Evolutionary conservation across 2,888 invertebrate species (phyloP), one percentile per base, ranked within the genome.

Genomic region (Odontocolon sp.): DNA sequence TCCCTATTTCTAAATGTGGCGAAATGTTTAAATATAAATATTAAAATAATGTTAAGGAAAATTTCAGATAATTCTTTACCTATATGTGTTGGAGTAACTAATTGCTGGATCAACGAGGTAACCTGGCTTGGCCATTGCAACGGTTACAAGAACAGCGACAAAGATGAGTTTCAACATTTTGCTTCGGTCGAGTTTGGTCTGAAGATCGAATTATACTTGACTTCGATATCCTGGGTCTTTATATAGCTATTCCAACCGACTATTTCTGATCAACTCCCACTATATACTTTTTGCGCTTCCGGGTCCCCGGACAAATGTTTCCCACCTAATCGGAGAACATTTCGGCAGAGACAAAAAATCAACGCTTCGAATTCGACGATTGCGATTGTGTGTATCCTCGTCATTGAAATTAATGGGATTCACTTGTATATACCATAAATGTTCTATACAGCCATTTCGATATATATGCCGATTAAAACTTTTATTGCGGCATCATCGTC

Each of bases 91-190:
- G 36, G 90, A 78, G 80, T 70, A 92, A 66, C 92, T 92, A 9
- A 82, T 86, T 52, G 89, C 80, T 11, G 66, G n/a, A 38, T 73
- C 71, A 31, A 54, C 61, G 57, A 79, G 18, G 11, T 63, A 38
- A 33, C 81, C 79, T 8, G 89, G 89, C 72, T 85, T 90, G 84
- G 92, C 91, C 6, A 91, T 86, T 50, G 82, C 85, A 66, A 91
- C 85, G 77, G 91, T 83, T 23, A 82, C 72, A 38, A 80, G 50
- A 21, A 69, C 79, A 69, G 78, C 50, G 47, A 83, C 47, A 28
- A 74, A 76, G 18, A 75, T 70, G 61, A 79, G 61, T 73, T 80
- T 82, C 81, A 57, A 84, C 83, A 83, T 82, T 52, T n/a, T 26
- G 23, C n/a, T 31, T 42, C 38, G 18, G 52, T 66, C 18, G 52